Percentiles rank a stretch among this genome's conserved stretches.
Conservation (phyloP, 2,797 vertebrate genomes). For the Trachops cirrhosus region DNA sequence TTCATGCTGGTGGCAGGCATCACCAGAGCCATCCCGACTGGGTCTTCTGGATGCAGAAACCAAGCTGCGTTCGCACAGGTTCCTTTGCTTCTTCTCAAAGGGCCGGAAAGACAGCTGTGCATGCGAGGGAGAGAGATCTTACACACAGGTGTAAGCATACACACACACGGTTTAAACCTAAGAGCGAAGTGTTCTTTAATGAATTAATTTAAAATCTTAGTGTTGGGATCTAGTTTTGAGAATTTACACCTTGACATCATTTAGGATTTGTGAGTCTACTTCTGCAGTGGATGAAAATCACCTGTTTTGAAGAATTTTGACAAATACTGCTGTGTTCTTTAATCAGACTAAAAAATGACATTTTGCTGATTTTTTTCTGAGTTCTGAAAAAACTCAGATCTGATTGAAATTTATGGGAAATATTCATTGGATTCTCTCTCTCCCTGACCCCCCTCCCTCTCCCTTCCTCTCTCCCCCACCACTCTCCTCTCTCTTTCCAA, state of each 20-base stretch:
- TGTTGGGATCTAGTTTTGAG: neutral
- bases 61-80: neutral
- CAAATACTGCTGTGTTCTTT: neutral
- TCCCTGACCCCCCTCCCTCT: no score
- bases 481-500: neutral
- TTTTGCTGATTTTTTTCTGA: neutral
- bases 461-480: no score
- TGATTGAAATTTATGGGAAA: neutral
- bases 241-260: neutral
- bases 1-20: neutral
- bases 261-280: neutral
- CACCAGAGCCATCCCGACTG: neutral
- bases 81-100: neutral
- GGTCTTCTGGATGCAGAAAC: neutral
- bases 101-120: neutral
- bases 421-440: neutral
- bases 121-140: fast-evolving
- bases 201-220: neutral
- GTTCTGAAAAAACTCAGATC: neutral
- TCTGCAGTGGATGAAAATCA: neutral
- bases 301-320: neutral
- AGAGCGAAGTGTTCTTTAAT: neutral
- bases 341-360: neutral
- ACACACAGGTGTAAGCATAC: fast-evolving
- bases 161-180: neutral